These are phyloP conservation scores for Acromyrmex heyeri DNA, from an alignment of 1,140 invertebrate species.

Conservation along the genomic window DNA sequence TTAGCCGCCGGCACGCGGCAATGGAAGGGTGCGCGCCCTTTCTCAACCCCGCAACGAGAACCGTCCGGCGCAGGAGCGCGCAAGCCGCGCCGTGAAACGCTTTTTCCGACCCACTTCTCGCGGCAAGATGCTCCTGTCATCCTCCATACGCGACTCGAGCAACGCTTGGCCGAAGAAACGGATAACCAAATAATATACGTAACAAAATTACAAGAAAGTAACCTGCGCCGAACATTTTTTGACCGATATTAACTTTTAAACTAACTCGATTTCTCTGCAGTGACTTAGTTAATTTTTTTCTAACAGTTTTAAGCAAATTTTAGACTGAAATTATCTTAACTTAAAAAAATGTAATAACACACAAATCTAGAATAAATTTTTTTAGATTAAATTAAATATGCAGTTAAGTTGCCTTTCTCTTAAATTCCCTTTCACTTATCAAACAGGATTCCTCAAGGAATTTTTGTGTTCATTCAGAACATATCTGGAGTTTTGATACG, in stretches of 20 bases:
- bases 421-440: not conserved
- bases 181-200: slow-evolving; percentile 22
- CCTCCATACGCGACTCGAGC: slow-evolving; percentile 9
- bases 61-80: slow-evolving; percentile 66
- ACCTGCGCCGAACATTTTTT: not conserved
- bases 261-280: not conserved
- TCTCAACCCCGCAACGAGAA: slow-evolving; percentile 52
- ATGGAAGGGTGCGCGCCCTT: slow-evolving; percentile 68
- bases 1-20: slow-evolving; percentile 81
- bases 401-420: not conserved
- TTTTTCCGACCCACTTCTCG: slow-evolving; percentile 72
- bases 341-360: not conserved
- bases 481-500: not conserved
- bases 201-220: slow-evolving; percentile 7
- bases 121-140: slow-evolving; percentile 66
- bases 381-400: not conserved
- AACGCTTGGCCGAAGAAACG: not conserved
- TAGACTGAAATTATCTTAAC: not conserved
- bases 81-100: slow-evolving; percentile 47
- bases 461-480: not conserved
- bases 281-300: not conserved
- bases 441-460: not conserved
- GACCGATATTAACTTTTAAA: not conserved
- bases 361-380: not conserved
- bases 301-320: not conserved